Evolutionary conservation across 2,113 vertebrate genomes (phyloP), one percentile per base, ranked within the genome.

Genomic region (Edolisoma coerulescens): DNA sequence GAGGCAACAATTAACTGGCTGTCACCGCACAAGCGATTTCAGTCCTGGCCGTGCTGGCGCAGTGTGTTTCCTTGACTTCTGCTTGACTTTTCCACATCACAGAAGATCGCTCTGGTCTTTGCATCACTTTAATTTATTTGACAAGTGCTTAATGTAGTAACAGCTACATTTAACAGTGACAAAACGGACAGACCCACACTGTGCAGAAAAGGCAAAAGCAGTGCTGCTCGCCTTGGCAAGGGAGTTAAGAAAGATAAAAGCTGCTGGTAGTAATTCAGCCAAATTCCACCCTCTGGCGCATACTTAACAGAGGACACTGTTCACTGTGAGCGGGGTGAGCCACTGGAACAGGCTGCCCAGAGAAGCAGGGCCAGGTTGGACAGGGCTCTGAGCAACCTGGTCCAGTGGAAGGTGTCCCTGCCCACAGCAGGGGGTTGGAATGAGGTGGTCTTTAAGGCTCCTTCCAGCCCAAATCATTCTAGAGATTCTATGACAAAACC

Each of bases 1-100:
- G 44, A 91, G 90, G 94, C 94, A 95, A 85, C 89, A 92, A 89
- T 87, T 85, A 92, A 42, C 52, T 27, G 41, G 63, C 65, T 93
- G 91, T 61, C 80, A 64, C 82, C 1, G 1, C 67, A 60, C 32
- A 7, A 56, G 61, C 1, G 0, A 30, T 84, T 64, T 61, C 68
- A 21, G 41, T 82, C 82, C 59, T 5, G 20, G 50, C 69, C 27
- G 4, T 3, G 35, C 24, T 37, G 70, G 47, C 9, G 1, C 69
- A 35, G 24, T 1, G 30, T 3, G 24, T 35, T 91, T 54, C 84
- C 84, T 47, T 24, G 67, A 57, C 86, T 89, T 80, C 80, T 80
- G 49, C 80, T 41, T 54, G 87, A 52, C 80, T 95, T 94, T 70
- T 87, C 73, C 71, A 44, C 87, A 47, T 81, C 26, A 1, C 44